phyloP scores from a whole-genome alignment of 2,113 vertebrate species.

The Carassius gibelio region DNA sequence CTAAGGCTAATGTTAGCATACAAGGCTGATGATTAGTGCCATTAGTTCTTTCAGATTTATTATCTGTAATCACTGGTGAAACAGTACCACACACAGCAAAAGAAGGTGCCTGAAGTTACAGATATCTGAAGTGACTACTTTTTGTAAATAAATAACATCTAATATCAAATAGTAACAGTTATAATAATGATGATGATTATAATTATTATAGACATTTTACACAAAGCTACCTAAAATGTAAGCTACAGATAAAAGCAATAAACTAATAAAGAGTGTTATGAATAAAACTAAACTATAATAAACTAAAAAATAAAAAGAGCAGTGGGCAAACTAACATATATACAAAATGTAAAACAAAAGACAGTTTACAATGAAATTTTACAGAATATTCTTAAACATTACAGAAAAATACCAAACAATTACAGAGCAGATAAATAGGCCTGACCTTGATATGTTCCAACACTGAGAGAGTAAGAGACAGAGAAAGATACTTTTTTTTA shows the following conservation, averaged over 20 bases:
- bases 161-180: too few species aligned
- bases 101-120: background rate
- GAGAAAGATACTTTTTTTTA: background rate
- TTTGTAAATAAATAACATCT: too few species aligned
- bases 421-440: background rate
- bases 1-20: slow-evolving; percentile 38
- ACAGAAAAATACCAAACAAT: background rate
- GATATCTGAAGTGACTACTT: too few species aligned
- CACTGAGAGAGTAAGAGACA: background rate
- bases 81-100: slow-evolving; percentile 11
- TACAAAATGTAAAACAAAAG: background rate
- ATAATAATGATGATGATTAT: too few species aligned
- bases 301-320: background rate
- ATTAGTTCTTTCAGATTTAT: slow-evolving; percentile 41
- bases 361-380: background rate
- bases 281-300: too few species aligned
- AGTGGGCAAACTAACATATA: background rate
- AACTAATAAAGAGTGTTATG: too few species aligned
- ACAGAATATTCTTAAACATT: background rate
- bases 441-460: background rate
- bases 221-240: too few species aligned
- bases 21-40: slow-evolving; percentile 40
- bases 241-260: too few species aligned
- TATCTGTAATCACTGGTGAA: slow-evolving; percentile 5
- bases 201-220: too few species aligned